A percentile compares a stretch with the other conserved stretches of the same genome.
Conservation (phyloP, 2,113 vertebrate species). For the Mohoua ochrocephala region DNA sequence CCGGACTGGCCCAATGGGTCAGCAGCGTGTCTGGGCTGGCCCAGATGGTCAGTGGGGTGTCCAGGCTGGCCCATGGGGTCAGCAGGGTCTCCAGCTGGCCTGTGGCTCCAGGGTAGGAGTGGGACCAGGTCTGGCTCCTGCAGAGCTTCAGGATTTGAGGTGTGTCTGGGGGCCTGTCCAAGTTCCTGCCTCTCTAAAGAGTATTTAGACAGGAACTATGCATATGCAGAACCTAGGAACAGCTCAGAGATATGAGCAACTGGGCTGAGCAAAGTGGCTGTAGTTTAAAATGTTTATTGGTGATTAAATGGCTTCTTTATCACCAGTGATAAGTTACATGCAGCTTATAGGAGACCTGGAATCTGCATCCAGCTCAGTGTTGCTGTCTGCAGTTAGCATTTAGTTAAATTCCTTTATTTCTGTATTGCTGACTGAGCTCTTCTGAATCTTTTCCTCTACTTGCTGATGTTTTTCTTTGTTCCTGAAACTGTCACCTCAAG, state of each 20-base stretch:
- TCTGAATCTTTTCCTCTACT: neutral
- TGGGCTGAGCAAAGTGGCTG: neutral
- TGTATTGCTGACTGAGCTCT: neutral
- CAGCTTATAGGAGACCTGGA: neutral
- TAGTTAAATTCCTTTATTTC: neutral
- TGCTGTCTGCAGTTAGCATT: neutral
- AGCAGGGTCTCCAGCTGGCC: neutral
- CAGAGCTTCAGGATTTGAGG: neutral
- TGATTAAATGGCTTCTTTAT: neutral
- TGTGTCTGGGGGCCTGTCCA: neutral
- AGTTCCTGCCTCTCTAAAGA: neutral
- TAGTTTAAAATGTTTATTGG: neutral
- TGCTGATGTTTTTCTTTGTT: neutral
- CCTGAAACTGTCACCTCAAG: neutral
- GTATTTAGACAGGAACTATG: neutral
- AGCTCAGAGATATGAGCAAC: neutral
- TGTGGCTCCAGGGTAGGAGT: neutral
- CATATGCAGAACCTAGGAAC: too few species aligned
- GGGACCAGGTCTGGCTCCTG: neutral
- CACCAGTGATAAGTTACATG: fast-evolving
- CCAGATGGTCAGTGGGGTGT: neutral
- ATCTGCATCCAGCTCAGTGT: neutral
- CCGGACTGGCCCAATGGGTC: neutral
- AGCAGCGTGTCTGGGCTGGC: neutral
- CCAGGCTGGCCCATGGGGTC: neutral